A percentile compares a stretch with the other conserved stretches of the same genome.
Conservation (phyloP, 2,888 invertebrate species). For the Ormyrus thymus region DNA sequence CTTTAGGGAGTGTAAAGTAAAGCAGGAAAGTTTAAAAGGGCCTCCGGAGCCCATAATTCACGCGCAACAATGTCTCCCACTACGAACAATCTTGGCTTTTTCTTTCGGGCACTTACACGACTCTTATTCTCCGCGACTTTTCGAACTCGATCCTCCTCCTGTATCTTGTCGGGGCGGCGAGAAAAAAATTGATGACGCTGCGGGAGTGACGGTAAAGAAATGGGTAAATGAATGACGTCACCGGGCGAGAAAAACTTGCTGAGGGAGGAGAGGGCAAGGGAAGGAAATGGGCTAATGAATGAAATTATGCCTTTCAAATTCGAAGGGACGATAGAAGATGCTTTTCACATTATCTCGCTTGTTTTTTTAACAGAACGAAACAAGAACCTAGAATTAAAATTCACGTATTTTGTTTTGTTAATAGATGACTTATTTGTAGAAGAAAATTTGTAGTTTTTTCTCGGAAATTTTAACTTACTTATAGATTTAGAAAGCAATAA, state of each 20-base stretch:
- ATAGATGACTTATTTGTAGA: no score
- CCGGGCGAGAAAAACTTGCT: background rate
- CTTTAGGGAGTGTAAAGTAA: slow-evolving; percentile 46
- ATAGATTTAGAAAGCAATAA: no score
- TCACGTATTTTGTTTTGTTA: background rate
- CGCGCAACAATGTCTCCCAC: slow-evolving; percentile 35
- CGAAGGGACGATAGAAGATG: background rate
- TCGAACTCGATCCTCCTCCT: slow-evolving; percentile 15
- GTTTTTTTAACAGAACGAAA: background rate
- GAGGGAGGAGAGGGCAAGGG: background rate
- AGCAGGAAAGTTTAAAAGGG: slow-evolving; percentile 51
- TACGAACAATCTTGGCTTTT: slow-evolving; percentile 12
- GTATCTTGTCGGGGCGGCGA: background rate
- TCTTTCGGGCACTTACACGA: background rate
- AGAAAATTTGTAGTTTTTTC: no score
- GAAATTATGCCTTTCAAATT: background rate
- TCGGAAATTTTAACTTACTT: no score
- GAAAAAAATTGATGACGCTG: slow-evolving; percentile 41
- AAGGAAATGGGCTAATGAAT: slow-evolving; percentile 20
- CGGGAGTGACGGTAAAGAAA: slow-evolving; percentile 12
- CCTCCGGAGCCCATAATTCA: slow-evolving; percentile 44
- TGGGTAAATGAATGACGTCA: slow-evolving; percentile 27
- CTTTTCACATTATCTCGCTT: background rate
- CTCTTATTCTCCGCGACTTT: slow-evolving; percentile 29
- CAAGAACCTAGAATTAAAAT: background rate